phyloP scores from a whole-genome alignment of 2,113 vertebrate genomes.

The Sinocyclocheilus anshuiensis region DNA sequence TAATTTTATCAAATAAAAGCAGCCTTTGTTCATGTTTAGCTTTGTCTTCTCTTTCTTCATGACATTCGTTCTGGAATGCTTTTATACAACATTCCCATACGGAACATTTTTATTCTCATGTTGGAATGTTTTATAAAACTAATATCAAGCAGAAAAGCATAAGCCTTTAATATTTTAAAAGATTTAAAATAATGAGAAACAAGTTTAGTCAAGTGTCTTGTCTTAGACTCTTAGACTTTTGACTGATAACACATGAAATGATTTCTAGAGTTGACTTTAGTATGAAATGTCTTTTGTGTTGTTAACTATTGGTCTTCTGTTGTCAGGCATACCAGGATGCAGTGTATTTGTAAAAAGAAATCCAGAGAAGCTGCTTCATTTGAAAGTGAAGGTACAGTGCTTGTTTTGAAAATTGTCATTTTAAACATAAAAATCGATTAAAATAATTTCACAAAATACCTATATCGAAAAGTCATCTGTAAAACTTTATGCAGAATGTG shows the following conservation, averaged over 20 bases:
- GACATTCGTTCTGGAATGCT: background rate
- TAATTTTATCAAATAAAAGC: background rate
- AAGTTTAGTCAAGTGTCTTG: background rate
- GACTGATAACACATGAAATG: no score
- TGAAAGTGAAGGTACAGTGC: conserved; percentile 88
- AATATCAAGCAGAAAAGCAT: background rate
- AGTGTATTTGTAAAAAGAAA: conserved; percentile 79
- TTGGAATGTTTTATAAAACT: background rate
- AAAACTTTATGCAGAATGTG: background rate
- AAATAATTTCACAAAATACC: background rate
- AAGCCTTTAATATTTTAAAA: background rate
- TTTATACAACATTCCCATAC: background rate
- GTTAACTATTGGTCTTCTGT: background rate
- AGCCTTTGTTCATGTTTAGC: background rate
- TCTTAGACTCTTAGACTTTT: background rate
- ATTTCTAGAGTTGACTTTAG: background rate
- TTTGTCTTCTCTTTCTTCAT: background rate
- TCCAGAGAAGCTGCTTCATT: conserved; percentile 88
- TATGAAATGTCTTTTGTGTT: background rate
- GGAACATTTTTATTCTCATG: background rate
- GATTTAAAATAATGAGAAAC: background rate
- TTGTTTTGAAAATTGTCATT: background rate
- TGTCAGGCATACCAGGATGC: conserved; percentile 82
- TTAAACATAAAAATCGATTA: background rate
- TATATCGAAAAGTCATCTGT: background rate